Evolutionary conservation across 2,113 vertebrate genomes (phyloP), one percentile per base, ranked within the genome.

Genomic region (Tenebrosternarchus preto): DNA sequence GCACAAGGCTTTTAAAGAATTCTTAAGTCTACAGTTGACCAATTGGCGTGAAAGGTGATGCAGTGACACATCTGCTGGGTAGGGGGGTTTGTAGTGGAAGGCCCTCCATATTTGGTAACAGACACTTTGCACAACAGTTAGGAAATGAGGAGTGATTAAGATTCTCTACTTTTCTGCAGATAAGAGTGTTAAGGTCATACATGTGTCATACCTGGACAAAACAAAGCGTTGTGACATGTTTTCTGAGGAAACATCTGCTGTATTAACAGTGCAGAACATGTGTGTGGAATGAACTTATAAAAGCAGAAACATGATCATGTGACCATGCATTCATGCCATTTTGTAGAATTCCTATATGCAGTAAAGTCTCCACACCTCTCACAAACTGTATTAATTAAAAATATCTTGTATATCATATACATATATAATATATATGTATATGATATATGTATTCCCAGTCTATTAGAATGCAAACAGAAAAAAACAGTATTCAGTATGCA

Each of bases 41-140:
- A 82, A 85, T 88, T 81, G 67, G 55, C 22, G 27, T 60, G 61
- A 74, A 63, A n/a, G 20, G 16, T 16, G 29, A 5, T 24, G 12
- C 11, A 29, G 16, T 11, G 31, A 60, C 61, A 73, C 57, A 43
- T 17, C 50, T 6, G 64, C 19, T 39, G 4, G 71, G 19, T 27
- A 2, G 12, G 43, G 43, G 43, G 43, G 8, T 50, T 50, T 50
- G 43, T 9, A 50, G 43, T 12, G 1, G 43, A 12, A 50, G 12
- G 43, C 8, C 43, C 43, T 50, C 46, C 24, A 29, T 5, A 57
- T 78, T 22, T 22, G n/a, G 61, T 17, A 64, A 64, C 11, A 64
- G 2, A 17, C 39, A 11, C 19, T 68, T 33, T 50, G 63, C n/a
- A 66, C 16, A 19, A 31, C 12, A 19, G 63, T 66, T 66, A 33